Percentiles rank a stretch among this genome's conserved stretches.
Conservation (phyloP, 2,113 vertebrate genomes). For the Prietella phreatophila region DNA sequence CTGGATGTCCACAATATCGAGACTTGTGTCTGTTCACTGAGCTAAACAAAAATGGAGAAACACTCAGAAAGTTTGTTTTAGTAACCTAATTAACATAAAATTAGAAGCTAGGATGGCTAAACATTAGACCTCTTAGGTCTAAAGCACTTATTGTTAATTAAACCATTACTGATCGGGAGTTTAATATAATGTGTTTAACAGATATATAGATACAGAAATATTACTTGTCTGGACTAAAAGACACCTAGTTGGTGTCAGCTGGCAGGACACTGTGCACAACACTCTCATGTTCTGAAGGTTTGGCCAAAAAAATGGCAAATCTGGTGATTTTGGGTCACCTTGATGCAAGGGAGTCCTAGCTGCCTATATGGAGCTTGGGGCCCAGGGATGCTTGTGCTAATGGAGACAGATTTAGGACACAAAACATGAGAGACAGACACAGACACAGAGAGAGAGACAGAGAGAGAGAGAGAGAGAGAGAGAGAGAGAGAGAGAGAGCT, state of each 20-base stretch:
- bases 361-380: conserved; percentile 53
- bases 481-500: background rate
- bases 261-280: conserved; percentile 25
- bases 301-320: conserved; percentile 7
- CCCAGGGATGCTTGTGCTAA: conserved; percentile 51
- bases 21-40: too few species aligned
- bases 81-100: too few species aligned
- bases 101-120: too few species aligned
- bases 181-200: too few species aligned
- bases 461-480: background rate
- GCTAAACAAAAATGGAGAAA: too few species aligned
- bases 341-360: conserved; percentile 55
- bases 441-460: background rate
- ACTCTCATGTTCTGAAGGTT: conserved; percentile 27
- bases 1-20: too few species aligned
- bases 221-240: conserved; percentile 5
- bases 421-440: conserved; percentile 34
- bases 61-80: too few species aligned
- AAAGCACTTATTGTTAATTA: too few species aligned
- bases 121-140: too few species aligned
- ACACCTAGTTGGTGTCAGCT: conserved; percentile 9
- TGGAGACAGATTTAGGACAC: conserved; percentile 57
- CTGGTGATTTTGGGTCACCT: conserved; percentile 58
- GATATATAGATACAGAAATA: background rate
- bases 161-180: too few species aligned